phyloP scores from a whole-genome alignment of 2,888 invertebrate genomes.

The Drosophila kokeensis region DNA sequence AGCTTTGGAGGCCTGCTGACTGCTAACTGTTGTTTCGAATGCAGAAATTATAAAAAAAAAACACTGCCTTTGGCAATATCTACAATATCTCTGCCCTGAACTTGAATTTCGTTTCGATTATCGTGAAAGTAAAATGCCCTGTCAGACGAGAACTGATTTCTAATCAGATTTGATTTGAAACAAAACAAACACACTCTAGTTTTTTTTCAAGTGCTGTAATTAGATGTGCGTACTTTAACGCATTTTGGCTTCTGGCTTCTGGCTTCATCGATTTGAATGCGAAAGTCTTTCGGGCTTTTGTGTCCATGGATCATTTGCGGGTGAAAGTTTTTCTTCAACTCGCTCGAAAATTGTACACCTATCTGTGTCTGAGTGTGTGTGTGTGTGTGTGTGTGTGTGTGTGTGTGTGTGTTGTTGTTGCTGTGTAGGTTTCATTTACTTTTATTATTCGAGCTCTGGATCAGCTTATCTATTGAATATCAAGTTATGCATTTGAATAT shows the following conservation, averaged over 20 bases:
- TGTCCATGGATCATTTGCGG: conserved; percentile 74
- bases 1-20: not conserved
- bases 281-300: conserved; percentile 44
- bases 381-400: not conserved
- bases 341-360: conserved; percentile 42
- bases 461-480: conserved; percentile 78
- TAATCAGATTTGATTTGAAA: conserved; percentile 55
- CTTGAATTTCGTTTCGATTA: conserved; percentile 64
- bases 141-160: conserved; percentile 66
- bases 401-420: conserved; percentile 11
- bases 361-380: not conserved
- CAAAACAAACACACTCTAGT: not conserved
- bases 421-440: conserved; percentile 70
- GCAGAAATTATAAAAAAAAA: conserved; percentile 7
- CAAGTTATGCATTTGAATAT: conserved; percentile 79
- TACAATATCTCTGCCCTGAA: conserved; percentile 61
- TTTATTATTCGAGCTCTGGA: conserved; percentile 62
- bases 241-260: conserved; percentile 39
- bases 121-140: conserved; percentile 64
- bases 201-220: conserved; percentile 55
- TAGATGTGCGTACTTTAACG: conserved; percentile 60
- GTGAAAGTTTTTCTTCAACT: conserved; percentile 73
- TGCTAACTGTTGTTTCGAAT: conserved; percentile 1
- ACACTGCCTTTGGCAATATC: conserved; percentile 22
- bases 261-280: conserved; percentile 47